These are phyloP conservation scores for Stenichneumon culpator DNA, from an alignment of 2,888 invertebrate genomes.

Conservation along the genomic window DNA sequence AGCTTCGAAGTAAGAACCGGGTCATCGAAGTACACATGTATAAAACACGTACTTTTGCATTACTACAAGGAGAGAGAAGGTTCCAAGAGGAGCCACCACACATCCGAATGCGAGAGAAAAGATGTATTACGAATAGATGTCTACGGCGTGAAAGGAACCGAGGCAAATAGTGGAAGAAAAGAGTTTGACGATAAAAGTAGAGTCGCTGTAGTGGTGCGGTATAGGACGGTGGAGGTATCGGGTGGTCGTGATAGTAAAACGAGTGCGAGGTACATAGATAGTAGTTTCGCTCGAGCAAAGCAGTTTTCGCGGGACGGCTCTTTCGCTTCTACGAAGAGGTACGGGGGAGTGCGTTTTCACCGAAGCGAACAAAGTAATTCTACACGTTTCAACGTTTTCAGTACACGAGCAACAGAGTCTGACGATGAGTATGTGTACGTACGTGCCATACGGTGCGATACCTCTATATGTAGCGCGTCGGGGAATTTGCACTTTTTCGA, in stretches of 20 bases:
- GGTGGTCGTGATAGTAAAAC: not conserved
- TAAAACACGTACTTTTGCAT: not conserved
- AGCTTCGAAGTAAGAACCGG: not conserved
- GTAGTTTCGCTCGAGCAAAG: constrained; percentile 60
- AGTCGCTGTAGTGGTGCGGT: constrained; percentile 24
- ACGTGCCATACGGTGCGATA: constrained; percentile 13
- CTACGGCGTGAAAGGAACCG: constrained; percentile 36
- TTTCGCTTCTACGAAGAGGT: not conserved
- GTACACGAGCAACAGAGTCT: not conserved
- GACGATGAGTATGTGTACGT: constrained; percentile 2
- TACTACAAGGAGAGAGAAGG: not conserved
- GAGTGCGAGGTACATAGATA: constrained; percentile 16
- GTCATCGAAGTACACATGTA: not conserved
- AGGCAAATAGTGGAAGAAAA: constrained; percentile 49
- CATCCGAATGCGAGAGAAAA: constrained; percentile 3
- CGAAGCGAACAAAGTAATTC: constrained; percentile 66
- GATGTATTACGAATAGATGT: constrained; percentile 53
- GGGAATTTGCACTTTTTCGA: constrained; percentile 8
- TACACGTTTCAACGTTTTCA: constrained; percentile 54
- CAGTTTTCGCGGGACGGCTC: constrained; percentile 45
- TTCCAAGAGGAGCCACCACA: not conserved
- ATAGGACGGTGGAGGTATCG: not conserved
- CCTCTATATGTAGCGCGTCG: not conserved
- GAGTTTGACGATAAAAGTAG: constrained; percentile 60
- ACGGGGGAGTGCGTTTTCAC: constrained; percentile 53